These are phyloP conservation scores for Anisognathus igniventris DNA, from an alignment of 2,797 vertebrate genomes.

Conservation along the genomic window DNA sequence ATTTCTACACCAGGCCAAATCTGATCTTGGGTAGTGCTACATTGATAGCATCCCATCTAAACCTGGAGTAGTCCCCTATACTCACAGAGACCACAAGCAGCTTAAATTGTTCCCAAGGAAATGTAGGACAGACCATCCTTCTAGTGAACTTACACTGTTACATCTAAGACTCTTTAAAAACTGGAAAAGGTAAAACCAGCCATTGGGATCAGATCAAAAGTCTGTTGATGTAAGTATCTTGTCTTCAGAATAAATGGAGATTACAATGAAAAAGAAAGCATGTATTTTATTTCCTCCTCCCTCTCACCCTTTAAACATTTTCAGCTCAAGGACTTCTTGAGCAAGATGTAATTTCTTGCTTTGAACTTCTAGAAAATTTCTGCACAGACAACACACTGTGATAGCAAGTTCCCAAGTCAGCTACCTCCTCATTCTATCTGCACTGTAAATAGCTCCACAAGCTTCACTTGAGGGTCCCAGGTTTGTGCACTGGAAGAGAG, in stretches of 20 bases:
- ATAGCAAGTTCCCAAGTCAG: background rate
- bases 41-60: background rate
- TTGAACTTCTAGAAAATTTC: background rate
- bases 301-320: background rate
- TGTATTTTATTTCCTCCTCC: background rate
- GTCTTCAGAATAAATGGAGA: background rate
- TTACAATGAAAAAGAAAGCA: background rate
- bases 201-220: background rate
- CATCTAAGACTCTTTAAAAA: background rate
- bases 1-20: background rate
- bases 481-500: background rate
- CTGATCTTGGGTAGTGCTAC: background rate
- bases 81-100: background rate
- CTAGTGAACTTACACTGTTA: background rate
- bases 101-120: background rate
- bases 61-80: background rate
- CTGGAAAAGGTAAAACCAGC: background rate
- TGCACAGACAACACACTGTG: background rate
- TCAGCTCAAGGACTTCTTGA: background rate
- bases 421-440: background rate
- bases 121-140: background rate
- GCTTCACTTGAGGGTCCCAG: background rate
- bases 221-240: background rate
- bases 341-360: background rate
- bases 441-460: background rate